Evolutionary conservation across 2,888 invertebrate species (phyloP), one percentile per base, ranked within the genome.

Genomic region (Brachyptera putata): DNA sequence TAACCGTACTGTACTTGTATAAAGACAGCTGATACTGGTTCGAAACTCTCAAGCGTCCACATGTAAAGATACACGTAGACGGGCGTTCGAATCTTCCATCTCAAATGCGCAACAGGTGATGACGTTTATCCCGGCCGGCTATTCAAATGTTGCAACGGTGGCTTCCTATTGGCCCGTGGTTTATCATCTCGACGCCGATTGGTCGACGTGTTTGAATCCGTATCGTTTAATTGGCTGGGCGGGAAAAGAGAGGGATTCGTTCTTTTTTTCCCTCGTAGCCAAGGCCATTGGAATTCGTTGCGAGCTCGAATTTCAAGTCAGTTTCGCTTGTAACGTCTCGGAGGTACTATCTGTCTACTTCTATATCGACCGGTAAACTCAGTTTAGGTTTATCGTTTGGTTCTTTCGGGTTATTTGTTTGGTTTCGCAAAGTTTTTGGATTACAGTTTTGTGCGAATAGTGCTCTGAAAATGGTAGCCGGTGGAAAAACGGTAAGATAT

Each of bases 401-500:
- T n/a, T n/a, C n/a, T n/a, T n/a, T n/a, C n/a, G n/a, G n/a, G n/a
- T n/a, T n/a, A n/a, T n/a, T n/a, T n/a, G 7, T 39, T 9, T 39
- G 43, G 4, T 43, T 43, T 16, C 11, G 43, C 4, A 2, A n/a
- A 21, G 11, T 11, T 4, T 21, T 43, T 43, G 43, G 18, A 18
- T 43, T 43, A 43, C 39, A 9, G 4, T 3, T 4, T 21, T 2
- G 43, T 30, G 24, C 18, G 25, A 36, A 24, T 43, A 21, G 24
- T 13, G n/a, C 18, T 11, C 25, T 34, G 46, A 63, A 65, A 64
- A 73, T 73, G 72, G 72, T 73, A 58, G 72, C 71, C 62, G 68
- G 73, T 49, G 67, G 69, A 60, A 73, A 73, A 66, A 72, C 72
- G 73, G 72, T 73, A 70, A 71, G 71, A 59, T 26, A 22, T n/a